Evolutionary conservation across 2,797 vertebrate species (phyloP), one percentile per base, ranked within the genome.

Genomic region (Myotis pilosus): DNA sequence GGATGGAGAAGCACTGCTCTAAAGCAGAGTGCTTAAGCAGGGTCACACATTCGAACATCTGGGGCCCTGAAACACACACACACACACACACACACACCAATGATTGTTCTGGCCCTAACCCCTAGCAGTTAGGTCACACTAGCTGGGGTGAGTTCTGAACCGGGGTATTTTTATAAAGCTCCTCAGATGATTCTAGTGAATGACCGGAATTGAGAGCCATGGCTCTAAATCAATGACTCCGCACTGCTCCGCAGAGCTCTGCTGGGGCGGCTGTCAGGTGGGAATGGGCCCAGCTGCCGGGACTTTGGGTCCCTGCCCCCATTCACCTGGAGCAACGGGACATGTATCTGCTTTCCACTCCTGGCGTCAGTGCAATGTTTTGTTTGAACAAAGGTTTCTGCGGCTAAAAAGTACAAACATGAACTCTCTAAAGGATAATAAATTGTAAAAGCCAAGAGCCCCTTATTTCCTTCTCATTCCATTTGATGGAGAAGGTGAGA

Each of bases 361-460:
- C 92, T 92, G 38, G 36, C 76, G 79, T 78, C 33, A 71, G 38
- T 17, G n/a, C 51, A 30, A 82, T 68, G n/a, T 95, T 94, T 96
- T 95, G 78, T 93, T 95, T 94, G 85, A 95, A 86, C 74, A 95
- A 95, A 89, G 25, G 22, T 92, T 89, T 95, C 94, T 86, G 76
- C 55, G 72, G 66, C 68, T 94, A 55, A 92, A 81, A 87, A 82
- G 19, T 74, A 84, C 71, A 93, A 95, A 95, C 62, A 86, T 88
- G 30, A 85, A 94, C 92, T 95, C 89, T 95, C 75, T 81, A 33
- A 79, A 94, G 87, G 85, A 51, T 83, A 96, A 94, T 88, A 96
- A 94, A 94, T 95, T 95, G 5, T 62, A 68, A 83, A 95, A 91
- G 20, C 84, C 68, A 79, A 93, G 64, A 88, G 17, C 53, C 78